Conservation (phyloP, 2,797 vertebrate species). For the Clarias pachynema region DNA sequence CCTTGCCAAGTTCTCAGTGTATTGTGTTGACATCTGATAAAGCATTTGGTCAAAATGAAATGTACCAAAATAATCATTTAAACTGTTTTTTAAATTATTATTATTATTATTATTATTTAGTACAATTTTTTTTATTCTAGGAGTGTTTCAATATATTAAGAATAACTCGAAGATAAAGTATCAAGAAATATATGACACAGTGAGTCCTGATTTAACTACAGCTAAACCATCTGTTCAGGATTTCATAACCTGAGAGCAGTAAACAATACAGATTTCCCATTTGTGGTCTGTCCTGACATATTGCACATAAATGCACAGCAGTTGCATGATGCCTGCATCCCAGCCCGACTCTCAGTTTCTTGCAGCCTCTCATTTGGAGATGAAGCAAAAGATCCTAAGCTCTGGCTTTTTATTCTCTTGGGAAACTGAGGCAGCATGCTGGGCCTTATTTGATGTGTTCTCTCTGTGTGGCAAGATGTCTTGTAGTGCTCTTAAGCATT, state of each 20-base stretch:
- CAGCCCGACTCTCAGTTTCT: slow-evolving; percentile 55
- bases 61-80: neutral
- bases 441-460: slow-evolving; percentile 76
- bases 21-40: slow-evolving; percentile 57
- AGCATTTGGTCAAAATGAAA: slow-evolving; percentile 20
- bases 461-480: slow-evolving; percentile 76
- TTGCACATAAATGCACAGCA: slow-evolving; percentile 72
- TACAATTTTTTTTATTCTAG: too few relatives aligned
- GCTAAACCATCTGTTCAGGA: slow-evolving; percentile 30
- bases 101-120: neutral
- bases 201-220: neutral
- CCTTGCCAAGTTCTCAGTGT: slow-evolving; percentile 65
- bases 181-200: neutral
- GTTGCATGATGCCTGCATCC: slow-evolving; percentile 58
- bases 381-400: slow-evolving; percentile 73
- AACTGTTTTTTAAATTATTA: too few relatives aligned
- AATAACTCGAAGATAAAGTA: neutral
- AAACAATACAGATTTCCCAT: slow-evolving; percentile 56
- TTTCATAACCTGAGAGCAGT: slow-evolving; percentile 65
- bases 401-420: slow-evolving; percentile 76
- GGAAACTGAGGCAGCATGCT: slow-evolving; percentile 71
- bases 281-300: slow-evolving; percentile 68
- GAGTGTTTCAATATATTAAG: neutral
- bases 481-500: slow-evolving; percentile 75
- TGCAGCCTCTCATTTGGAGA: slow-evolving; percentile 60